Conservation (phyloP, 2,113 vertebrate genomes). For the Sus scrofa region DNA sequence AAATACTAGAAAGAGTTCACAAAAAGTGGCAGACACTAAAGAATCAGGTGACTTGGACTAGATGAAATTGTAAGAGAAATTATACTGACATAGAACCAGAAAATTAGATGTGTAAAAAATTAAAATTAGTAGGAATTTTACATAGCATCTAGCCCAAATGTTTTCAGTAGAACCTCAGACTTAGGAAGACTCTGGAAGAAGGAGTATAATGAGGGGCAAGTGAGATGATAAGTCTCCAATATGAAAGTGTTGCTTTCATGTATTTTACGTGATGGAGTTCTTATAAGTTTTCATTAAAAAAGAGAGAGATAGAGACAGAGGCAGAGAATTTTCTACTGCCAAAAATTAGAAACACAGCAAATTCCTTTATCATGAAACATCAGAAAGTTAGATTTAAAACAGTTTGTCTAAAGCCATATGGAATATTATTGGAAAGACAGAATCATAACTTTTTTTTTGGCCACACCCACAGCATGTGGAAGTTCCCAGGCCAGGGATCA, state of each 20-base stretch:
- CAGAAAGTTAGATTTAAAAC: not conserved
- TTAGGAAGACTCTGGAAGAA: not conserved
- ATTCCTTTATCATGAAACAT: not conserved
- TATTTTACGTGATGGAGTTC: not conserved
- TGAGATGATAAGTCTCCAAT: not conserved
- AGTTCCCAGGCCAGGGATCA: too few species aligned
- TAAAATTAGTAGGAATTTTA: not conserved
- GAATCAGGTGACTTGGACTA: not conserved
- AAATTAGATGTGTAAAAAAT: not conserved
- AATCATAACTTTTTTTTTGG: not conserved
- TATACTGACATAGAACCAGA: not conserved
- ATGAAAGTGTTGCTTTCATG: not conserved
- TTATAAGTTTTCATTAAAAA: not conserved
- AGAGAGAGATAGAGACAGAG: not conserved
- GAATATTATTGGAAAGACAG: not conserved
- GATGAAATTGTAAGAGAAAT: not conserved
- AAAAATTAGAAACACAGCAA: not conserved
- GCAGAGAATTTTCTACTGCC: not conserved
- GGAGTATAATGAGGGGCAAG: not conserved
- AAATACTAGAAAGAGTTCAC: not conserved
- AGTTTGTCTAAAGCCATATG: not conserved
- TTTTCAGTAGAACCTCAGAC: not conserved
- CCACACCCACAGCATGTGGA: too few species aligned
- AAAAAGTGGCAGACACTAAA: not conserved
- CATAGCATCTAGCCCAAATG: not conserved